Evolutionary conservation across 2,888 invertebrate genomes (phyloP), one percentile per base, ranked within the genome.

Genomic region (Oxystoma pomonae): DNA sequence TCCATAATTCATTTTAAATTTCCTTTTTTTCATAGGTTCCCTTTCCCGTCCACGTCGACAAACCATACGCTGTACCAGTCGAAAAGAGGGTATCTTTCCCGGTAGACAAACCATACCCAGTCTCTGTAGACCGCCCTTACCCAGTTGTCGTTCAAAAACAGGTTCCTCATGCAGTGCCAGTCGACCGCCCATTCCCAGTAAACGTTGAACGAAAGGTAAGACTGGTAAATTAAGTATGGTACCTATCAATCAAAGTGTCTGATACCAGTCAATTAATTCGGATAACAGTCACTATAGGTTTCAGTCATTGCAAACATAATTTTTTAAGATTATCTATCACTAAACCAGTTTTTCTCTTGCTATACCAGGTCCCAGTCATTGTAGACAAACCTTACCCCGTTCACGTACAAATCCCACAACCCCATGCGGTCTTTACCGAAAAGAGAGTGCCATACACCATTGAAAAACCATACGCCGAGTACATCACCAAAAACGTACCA

Each of bases 371-470:
- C 3, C 35, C 35, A 7, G 35, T 35, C 12, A 12, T 35, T 1
- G 84, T 85, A 19, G 84, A 84, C 0, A 83, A 83, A n/a, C 85
- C 86, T 16, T 69, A 72, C 52, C 68, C 70, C 16, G 74, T 77
- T 57, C 75, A 76, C 62, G 65, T 76, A 51, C 70, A 71, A 16
- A 74, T 78, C 22, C 77, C 77, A 17, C 77, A 79, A 69, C 80
- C 80, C 20, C 77, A 78, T 51, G 83, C 86, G 18, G 86, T 87
- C 5, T 82, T 84, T 55, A 82, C 86, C 1, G 81, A 84, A 63
- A 82, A 84, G 62, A 65, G 64, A 22, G 67, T 67, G 22, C 83
- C 82, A 1, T 84, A 85, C 16, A 83, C 83, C 62, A 81, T 82
- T 50, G 78, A 81, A 12, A 35, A 35, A 35, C 35, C 35, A 3